These are phyloP conservation scores for Dinoponera quadriceps DNA, from an alignment of 1,140 invertebrate species.

Conservation along the genomic window DNA sequence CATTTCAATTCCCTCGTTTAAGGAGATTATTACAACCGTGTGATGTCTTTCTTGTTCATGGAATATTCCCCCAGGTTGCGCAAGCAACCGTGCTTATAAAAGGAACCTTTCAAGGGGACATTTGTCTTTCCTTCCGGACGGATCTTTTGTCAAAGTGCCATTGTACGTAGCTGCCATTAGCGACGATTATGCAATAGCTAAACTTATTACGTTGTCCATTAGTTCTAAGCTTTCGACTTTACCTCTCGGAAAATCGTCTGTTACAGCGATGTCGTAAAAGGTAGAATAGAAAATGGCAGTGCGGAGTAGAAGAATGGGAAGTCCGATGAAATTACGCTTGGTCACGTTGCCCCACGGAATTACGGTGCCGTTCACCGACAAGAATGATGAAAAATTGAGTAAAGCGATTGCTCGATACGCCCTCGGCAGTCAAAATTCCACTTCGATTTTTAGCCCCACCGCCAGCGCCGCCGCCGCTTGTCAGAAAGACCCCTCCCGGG, in stretches of 20 bases:
- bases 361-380: slow-evolving; percentile 55
- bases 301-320: slow-evolving; percentile 35
- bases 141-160: slow-evolving; percentile 50
- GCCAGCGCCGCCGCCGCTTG: neutral
- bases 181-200: slow-evolving; percentile 55
- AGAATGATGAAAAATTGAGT: slow-evolving; percentile 59
- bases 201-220: slow-evolving; percentile 57
- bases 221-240: slow-evolving; percentile 57
- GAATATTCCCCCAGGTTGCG: neutral
- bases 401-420: slow-evolving; percentile 48
- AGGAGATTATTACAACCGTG: slow-evolving; percentile 8
- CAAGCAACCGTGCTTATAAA: slow-evolving; percentile 14
- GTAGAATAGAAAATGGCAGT: slow-evolving; percentile 33
- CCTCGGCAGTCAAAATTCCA: slow-evolving; percentile 48
- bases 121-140: slow-evolving; percentile 52
- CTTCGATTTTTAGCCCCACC: slow-evolving; percentile 48
- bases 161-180: slow-evolving; percentile 45
- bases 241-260: slow-evolving; percentile 26
- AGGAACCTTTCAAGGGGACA: slow-evolving; percentile 35
- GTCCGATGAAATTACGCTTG: slow-evolving; percentile 53
- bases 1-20: neutral
- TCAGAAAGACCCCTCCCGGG: neutral
- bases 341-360: slow-evolving; percentile 52
- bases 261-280: slow-evolving; percentile 4
- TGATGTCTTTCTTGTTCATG: neutral